Base-by-base conservation (phyloP, 2,888 invertebrate genomes). In the Pandemis heparana region DNA sequence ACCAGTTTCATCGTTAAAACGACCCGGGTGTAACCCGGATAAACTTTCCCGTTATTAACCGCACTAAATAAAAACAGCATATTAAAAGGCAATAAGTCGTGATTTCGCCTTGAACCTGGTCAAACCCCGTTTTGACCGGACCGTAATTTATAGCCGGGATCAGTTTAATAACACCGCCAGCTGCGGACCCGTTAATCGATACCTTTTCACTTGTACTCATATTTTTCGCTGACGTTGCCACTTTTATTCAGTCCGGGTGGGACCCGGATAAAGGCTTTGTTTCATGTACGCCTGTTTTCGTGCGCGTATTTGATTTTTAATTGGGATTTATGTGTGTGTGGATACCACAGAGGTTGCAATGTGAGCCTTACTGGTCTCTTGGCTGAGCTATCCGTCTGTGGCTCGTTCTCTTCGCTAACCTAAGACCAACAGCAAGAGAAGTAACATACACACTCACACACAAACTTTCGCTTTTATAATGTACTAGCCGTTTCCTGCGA, bases 141-240 rank as follows among this genome's bases (percentile, higher is more conserved):
- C 23, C 23, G 23, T 67, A 56, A 73, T 64, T 59, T 68, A 73
- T 68, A 7, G 53, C 62, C 53, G 23, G 67, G 56, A 67, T 67
- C 67, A 59, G 63, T 63, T 70, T 70, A 70, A 70, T 70, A 70
- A 70, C 63, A 70, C 51, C 53, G 43, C 51, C 70, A 63, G 70
- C 63, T 62, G 70, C 5, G 65, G 65, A 41, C 62, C 69, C 70
- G 51, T 41, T 70, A 70, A 70, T 70, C 70, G 70, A 70, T 62
- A 53, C 32, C 41, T 51, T 65, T 65, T 23, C 68, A 43, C 56
- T 70, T 53, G 70, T 62, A 32, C 43, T 70, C 70, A 46, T 63
- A 70, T 70, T 63, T 70, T 70, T 70, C 43, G 70, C 62, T 70
- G 70, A 70, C 70, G 70, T 38, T 32, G 62, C 32, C 63, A 56